Evolutionary conservation across 2,113 vertebrate species (phyloP).

Genomic region (Pterophyllum scalare): DNA sequence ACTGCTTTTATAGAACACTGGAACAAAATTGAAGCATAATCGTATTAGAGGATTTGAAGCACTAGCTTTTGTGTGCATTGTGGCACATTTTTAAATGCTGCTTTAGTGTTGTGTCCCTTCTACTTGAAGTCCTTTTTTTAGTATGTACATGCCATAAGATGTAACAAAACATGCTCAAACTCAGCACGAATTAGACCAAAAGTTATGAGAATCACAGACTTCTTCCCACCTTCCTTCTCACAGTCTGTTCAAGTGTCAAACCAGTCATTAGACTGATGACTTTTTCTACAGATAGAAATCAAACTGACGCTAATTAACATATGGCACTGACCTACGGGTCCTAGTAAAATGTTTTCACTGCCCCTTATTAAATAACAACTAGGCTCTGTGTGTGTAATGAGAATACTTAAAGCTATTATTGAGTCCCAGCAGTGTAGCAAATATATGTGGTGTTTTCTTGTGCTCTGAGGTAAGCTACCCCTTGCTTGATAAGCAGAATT

Average conservation of each 20-base stretch:
- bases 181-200: constrained; percentile 28
- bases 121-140: neutral
- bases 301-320: neutral
- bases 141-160: constrained; percentile 6
- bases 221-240: constrained; percentile 22
- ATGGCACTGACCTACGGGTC: neutral
- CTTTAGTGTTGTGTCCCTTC: neutral
- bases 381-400: neutral
- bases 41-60: neutral
- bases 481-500: constrained; percentile 15
- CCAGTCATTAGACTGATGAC: neutral
- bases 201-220: constrained; percentile 35
- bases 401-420: neutral
- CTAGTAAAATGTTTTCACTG: neutral
- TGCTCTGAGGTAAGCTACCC: neutral
- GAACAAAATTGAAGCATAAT: neutral
- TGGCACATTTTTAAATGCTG: neutral
- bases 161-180: constrained; percentile 28
- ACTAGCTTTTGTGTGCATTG: neutral
- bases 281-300: neutral
- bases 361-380: neutral
- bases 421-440: neutral
- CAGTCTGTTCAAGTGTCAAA: neutral
- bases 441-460: neutral
- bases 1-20: neutral